A percentile compares a stretch with the other conserved stretches of the same genome.
These are phyloP conservation scores for Rhyacichthys aspro DNA, from an alignment of 2,797 vertebrate species.

Conservation along the genomic window DNA sequence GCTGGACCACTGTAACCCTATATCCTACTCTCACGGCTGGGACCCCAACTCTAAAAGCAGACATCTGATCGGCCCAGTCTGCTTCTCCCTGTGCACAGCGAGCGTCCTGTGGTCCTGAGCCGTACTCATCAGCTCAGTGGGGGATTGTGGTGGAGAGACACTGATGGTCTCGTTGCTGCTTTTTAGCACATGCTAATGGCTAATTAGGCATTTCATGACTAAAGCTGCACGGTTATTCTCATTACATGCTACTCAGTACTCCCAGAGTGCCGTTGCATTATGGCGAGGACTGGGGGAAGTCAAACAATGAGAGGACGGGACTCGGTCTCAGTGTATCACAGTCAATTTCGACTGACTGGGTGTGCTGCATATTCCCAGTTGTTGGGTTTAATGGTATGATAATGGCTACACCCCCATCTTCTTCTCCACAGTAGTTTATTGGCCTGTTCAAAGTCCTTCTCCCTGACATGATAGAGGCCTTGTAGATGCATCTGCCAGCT, in stretches of 20 bases:
- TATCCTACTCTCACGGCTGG: conserved; percentile 35
- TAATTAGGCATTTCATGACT: conserved; percentile 70
- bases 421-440: conserved; percentile 22
- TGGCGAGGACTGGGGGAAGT: conserved; percentile 19
- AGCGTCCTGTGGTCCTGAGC: conserved; percentile 32
- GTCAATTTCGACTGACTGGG: conserved; percentile 11
- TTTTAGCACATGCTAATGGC: conserved; percentile 62
- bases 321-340: conserved; percentile 13
- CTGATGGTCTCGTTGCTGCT: conserved; percentile 52
- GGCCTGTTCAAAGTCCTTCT: conserved; percentile 37
- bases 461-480: conserved; percentile 44
- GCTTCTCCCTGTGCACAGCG: conserved; percentile 11
- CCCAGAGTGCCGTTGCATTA: conserved; percentile 47
- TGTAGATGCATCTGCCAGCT: conserved; percentile 62
- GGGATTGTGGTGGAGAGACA: conserved; percentile 49
- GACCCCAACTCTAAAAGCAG: conserved; percentile 42
- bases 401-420: conserved; percentile 26
- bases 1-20: conserved; percentile 32
- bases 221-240: conserved; percentile 61
- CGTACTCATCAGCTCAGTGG: conserved; percentile 42
- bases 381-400: conserved; percentile 37
- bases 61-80: conserved; percentile 54
- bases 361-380: conserved; percentile 23
- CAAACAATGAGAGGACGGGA: not conserved
- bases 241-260: conserved; percentile 66